phyloP scores from a whole-genome alignment of 1,140 invertebrate genomes.

The Eupeodes corollae region DNA sequence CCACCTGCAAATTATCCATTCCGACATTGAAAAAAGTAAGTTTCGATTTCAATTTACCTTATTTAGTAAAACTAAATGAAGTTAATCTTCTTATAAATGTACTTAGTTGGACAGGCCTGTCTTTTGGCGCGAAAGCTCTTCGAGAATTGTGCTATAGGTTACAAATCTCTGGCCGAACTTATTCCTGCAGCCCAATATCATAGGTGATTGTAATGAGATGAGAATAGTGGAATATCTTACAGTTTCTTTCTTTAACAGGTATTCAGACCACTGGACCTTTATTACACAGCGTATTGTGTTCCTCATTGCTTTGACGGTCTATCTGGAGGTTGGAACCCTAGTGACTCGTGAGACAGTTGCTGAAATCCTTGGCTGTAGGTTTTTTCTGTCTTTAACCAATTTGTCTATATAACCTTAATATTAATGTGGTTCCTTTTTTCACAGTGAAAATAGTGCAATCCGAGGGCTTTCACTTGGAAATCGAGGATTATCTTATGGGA shows the following conservation, averaged over 20 bases:
- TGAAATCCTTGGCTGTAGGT: slow-evolving; percentile 64
- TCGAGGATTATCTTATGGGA: slow-evolving; percentile 83
- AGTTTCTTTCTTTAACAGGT: slow-evolving; percentile 58
- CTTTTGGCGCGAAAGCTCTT: slow-evolving; percentile 45
- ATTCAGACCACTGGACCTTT: slow-evolving; percentile 76
- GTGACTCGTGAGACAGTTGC: slow-evolving; percentile 63
- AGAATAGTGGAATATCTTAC: too few species aligned
- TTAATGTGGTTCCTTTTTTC: slow-evolving; percentile 10
- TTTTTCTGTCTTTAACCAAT: background rate
- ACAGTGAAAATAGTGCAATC: slow-evolving; percentile 45
- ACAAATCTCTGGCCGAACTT: slow-evolving; percentile 44
- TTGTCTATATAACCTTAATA: slow-evolving; percentile 9
- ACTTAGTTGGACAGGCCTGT: slow-evolving; percentile 40
- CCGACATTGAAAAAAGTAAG: slow-evolving; percentile 46
- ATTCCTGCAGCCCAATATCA: slow-evolving; percentile 61
- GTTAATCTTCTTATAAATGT: background rate
- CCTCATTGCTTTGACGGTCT: slow-evolving; percentile 63
- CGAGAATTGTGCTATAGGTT: slow-evolving; percentile 44
- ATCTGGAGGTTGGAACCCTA: slow-evolving; percentile 64
- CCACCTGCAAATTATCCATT: slow-evolving; percentile 61
- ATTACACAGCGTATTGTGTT: slow-evolving; percentile 71
- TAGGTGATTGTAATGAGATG: slow-evolving; percentile 35
- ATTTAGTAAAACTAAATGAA: too few species aligned
- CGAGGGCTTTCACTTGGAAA: slow-evolving; percentile 74
- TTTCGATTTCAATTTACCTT: slow-evolving; percentile 14